Conservation (phyloP, 2,888 invertebrate species). For the Thymelicus lineola region DNA sequence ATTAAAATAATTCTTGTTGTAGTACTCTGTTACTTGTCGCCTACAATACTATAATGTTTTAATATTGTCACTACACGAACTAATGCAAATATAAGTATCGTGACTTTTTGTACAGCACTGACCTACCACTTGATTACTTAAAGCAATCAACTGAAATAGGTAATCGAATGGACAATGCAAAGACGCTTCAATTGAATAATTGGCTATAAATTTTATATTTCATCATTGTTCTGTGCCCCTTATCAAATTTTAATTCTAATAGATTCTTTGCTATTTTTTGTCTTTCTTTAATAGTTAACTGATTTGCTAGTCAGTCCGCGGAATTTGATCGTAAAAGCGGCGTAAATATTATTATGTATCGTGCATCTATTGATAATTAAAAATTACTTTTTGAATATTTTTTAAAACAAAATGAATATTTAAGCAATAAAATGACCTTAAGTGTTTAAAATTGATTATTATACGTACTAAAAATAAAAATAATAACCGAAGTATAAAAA, state of each 20-base stretch:
- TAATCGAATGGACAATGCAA: neutral
- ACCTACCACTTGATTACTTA: conserved; percentile 9
- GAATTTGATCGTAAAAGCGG: too few relatives aligned
- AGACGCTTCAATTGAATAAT: neutral
- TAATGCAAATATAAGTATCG: conserved; percentile 5
- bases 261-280: too few relatives aligned
- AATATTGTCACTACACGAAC: neutral
- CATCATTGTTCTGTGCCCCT: neutral
- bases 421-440: too few relatives aligned
- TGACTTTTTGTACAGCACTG: conserved; percentile 13
- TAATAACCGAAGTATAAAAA: neutral
- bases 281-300: too few relatives aligned
- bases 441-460: neutral
- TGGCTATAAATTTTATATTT: neutral
- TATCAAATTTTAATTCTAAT: neutral
- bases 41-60: conserved; percentile 18
- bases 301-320: too few relatives aligned
- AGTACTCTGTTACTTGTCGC: too few relatives aligned
- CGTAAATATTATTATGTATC: too few relatives aligned
- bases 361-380: too few relatives aligned
- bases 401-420: too few relatives aligned
- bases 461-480: neutral
- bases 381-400: too few relatives aligned
- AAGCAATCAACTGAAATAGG: conserved; percentile 2
- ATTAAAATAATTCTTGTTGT: too few relatives aligned